Percentiles rank a stretch among this genome's conserved stretches.
Evolutionary conservation across 2,113 vertebrate genomes (phyloP).

Genomic region (Onychorhynchus coronatus): DNA sequence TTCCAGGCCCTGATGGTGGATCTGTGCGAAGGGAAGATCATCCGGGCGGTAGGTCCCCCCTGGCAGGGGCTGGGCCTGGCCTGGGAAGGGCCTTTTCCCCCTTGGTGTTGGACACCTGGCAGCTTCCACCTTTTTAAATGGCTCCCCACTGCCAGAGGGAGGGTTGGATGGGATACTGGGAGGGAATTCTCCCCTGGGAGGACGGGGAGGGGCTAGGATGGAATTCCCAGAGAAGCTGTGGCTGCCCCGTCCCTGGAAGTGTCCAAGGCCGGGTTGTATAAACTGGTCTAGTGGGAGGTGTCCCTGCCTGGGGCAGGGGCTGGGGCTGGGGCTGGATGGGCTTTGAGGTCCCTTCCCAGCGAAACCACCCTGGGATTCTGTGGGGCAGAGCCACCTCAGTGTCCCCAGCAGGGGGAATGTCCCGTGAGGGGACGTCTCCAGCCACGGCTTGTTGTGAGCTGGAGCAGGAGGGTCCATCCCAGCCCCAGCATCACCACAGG

Average conservation of each 20-base stretch:
- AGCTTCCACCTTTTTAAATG: background rate
- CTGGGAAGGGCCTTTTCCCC: background rate
- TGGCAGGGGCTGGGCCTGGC: background rate
- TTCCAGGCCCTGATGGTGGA: conserved; percentile 87
- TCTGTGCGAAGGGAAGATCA: conserved; percentile 81
- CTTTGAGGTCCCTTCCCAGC: background rate
- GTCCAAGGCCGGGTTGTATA: background rate
- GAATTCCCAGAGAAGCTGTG: background rate
- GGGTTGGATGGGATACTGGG: background rate
- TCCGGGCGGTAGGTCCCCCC: conserved; percentile 74
- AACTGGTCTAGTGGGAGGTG: background rate
- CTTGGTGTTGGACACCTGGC: background rate
- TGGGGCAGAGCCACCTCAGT: background rate
- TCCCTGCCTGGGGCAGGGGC: background rate
- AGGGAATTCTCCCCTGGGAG: background rate
- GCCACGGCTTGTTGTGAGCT: background rate
- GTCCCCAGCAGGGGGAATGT: background rate
- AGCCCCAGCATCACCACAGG: background rate
- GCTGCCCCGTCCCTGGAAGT: background rate
- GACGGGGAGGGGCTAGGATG: background rate
- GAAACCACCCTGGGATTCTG: background rate
- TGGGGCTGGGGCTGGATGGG: background rate
- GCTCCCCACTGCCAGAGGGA: background rate
- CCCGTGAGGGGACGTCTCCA: background rate
- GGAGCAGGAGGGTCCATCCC: background rate